phyloP scores from a whole-genome alignment of 2,888 invertebrate genomes.

The Nephrotoma flavescens region DNA sequence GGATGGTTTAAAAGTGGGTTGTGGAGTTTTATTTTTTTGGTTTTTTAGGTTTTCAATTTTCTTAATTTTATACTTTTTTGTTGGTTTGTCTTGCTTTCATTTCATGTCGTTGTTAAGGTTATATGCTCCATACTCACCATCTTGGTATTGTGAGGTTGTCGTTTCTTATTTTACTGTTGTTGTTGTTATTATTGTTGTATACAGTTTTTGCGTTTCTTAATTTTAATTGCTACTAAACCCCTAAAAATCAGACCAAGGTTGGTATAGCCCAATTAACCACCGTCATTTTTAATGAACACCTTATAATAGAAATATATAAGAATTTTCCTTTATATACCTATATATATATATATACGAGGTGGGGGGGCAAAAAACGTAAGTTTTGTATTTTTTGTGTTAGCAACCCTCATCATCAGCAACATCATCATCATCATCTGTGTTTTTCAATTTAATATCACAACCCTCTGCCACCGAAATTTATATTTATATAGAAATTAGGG shows the following conservation, averaged over 20 bases:
- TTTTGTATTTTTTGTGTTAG: background rate
- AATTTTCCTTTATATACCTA: background rate
- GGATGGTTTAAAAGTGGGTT: background rate
- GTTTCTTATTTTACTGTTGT: background rate
- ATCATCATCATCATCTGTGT: background rate
- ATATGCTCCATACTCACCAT: background rate
- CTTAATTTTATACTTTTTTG: background rate
- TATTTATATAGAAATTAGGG: background rate
- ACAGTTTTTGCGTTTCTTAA: background rate
- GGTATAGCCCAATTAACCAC: conserved; percentile 17
- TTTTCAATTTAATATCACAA: background rate
- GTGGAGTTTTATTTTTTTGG: background rate
- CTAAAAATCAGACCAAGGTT: conserved; percentile 11
- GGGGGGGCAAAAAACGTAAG: background rate
- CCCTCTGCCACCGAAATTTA: background rate
- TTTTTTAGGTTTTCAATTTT: background rate
- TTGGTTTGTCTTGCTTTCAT: background rate
- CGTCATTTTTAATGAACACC: conserved; percentile 17
- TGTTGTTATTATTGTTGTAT: no score
- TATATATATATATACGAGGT: background rate
- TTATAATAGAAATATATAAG: conserved; percentile 8
- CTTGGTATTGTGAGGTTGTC: background rate
- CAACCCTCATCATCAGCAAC: background rate
- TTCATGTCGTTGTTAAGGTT: background rate
- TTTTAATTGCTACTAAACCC: conserved; percentile 12